Conservation (phyloP, 1,140 invertebrate species). For the Megathymus violae region DNA sequence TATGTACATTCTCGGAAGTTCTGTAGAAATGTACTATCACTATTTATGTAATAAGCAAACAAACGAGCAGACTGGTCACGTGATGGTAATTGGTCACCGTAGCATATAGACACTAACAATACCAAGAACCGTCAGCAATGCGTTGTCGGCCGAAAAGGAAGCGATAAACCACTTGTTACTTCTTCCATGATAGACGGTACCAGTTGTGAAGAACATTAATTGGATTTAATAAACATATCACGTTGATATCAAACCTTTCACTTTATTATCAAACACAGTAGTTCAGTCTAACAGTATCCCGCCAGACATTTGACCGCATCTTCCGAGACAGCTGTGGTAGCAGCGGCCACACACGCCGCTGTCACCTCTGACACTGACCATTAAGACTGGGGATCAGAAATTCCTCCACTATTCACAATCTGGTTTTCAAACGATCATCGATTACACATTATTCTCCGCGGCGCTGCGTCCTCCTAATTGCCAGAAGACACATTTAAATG, state of each 20-base stretch:
- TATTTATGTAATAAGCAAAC: no score
- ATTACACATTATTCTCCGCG: constrained; percentile 11
- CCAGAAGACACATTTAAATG: constrained; percentile 32
- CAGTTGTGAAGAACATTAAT: no score
- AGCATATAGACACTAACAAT: no score
- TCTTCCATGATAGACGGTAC: no score
- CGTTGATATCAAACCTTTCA: background rate
- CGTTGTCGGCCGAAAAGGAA: no score
- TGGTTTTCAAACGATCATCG: constrained; percentile 20
- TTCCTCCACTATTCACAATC: constrained; percentile 25
- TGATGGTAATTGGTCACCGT: no score
- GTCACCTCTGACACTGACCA: constrained; percentile 26
- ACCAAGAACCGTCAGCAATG: no score
- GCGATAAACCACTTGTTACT: no score
- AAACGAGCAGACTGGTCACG: no score
- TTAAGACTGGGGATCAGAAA: constrained; percentile 16
- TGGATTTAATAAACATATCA: background rate
- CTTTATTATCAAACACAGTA: background rate
- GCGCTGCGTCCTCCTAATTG: constrained; percentile 35
- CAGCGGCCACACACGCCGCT: constrained; percentile 22
- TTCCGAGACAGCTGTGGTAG: constrained; percentile 1
- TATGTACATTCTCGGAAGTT: no score
- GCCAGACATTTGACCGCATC: constrained; percentile 3
- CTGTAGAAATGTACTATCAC: no score
- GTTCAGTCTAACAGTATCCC: background rate